A percentile compares a stretch with the other conserved stretches of the same genome.
phyloP scores from a whole-genome alignment of 2,888 invertebrate genomes.

The Pinctada fucata region DNA sequence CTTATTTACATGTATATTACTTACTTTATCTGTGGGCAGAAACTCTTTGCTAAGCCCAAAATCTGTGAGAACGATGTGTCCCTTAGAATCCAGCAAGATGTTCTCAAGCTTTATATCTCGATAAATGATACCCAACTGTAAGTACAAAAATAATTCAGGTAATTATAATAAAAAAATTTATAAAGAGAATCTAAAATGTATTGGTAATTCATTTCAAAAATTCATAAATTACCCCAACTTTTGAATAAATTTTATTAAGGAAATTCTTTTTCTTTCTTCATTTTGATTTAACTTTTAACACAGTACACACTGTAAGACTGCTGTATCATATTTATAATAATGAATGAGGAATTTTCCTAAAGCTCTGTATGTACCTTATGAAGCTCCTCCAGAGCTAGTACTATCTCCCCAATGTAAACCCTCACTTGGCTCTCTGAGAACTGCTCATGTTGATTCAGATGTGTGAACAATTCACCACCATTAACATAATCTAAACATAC shows the following conservation, averaged over 20 bases:
- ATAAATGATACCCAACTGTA: slow-evolving; percentile 97
- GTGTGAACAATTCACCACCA: slow-evolving; percentile 98
- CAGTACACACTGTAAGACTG: no score
- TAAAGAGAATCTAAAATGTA: background rate
- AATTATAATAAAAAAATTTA: background rate
- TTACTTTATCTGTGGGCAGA: slow-evolving; percentile 82
- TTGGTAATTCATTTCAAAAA: background rate
- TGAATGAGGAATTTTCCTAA: no score
- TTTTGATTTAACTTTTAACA: no score
- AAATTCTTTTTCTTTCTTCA: no score
- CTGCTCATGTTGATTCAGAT: slow-evolving; percentile 94
- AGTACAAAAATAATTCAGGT: slow-evolving; percentile 55
- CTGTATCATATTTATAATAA: no score
- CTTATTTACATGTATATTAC: no score
- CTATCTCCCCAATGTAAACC: slow-evolving; percentile 96
- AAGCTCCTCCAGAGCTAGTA: slow-evolving; percentile 94
- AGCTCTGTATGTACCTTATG: slow-evolving; percentile 85
- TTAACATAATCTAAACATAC: slow-evolving; percentile 93
- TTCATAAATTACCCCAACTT: no score
- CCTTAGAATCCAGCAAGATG: slow-evolving; percentile 93
- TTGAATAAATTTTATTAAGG: no score
- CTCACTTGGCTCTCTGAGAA: slow-evolving; percentile 93
- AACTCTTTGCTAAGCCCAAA: slow-evolving; percentile 98
- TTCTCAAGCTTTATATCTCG: slow-evolving; percentile 98
- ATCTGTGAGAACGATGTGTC: slow-evolving; percentile 97